Evolutionary conservation across 2,113 vertebrate genomes (phyloP), one percentile per base, ranked within the genome.

Genomic region (Lepidothrix coronata): DNA sequence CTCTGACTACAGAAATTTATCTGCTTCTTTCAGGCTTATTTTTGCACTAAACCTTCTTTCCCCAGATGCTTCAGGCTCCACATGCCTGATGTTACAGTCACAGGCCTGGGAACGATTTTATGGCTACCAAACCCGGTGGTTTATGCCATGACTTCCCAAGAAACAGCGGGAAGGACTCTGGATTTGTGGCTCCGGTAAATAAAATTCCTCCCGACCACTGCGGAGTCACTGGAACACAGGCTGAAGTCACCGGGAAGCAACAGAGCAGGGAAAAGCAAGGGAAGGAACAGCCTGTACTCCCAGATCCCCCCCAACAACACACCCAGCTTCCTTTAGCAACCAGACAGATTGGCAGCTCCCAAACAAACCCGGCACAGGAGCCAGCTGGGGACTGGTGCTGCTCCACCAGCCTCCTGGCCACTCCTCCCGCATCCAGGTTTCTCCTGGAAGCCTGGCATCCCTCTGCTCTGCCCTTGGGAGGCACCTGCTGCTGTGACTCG

Each of bases 1-100:
- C 39, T 43, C 4, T 3, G 5, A 49, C 5, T 7, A 2, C 41
- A 23, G 35, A 46, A 24, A 9, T 4, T 2, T 15, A 20, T 28
- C 49, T 37, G 35, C 37, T 81, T n/a, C 23, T 67, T 79, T 65
- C 31, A 18, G 10, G 14, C 30, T 58, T 17, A 11, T 39, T 77
- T 87, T 43, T 25, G 14, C 30, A 2, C 63, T 10, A 12, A 76
- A 24, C 41, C 68, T 70, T 18, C 41, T 31, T 37, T 8, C 72
- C 33, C 6, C 76, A 80, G 52, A 44, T 12, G 31, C 55, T 20
- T 43, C 35, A 8, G 75, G 75, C 31, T 59, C 51, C 4, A 9
- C 1, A 0, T 23, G 62, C 67, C 67, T 31, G 6, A 13, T 39
- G 84, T 65, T 9, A 19, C 67, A 72, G 5, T 21, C 68, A 15